Conservation (phyloP, 2,113 vertebrate genomes). For the Dicentrarchus labrax region DNA sequence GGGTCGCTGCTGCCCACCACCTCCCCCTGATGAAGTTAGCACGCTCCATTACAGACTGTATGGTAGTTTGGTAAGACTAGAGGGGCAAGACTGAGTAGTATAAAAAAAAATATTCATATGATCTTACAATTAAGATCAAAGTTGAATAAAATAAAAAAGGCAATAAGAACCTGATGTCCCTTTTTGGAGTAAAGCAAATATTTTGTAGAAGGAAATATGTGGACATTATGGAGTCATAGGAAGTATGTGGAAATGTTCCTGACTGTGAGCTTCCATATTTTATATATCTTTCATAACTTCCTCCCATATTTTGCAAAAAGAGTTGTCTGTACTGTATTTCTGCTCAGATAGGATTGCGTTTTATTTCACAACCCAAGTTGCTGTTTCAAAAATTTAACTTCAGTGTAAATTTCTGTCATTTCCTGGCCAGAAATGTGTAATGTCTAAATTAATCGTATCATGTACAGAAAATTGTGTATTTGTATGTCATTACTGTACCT, state of each 20-base stretch:
- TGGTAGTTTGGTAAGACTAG: neutral
- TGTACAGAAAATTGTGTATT: neutral
- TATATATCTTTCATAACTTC: neutral
- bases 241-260: neutral
- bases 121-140: neutral
- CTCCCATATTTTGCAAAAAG: neutral
- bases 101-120: neutral
- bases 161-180: neutral
- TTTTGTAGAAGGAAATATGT: too few species aligned
- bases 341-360: neutral
- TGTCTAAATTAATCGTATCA: neutral
- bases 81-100: neutral
- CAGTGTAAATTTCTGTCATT: neutral
- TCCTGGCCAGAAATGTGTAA: neutral
- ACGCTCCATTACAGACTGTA: conserved; percentile 22
- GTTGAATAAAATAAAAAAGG: neutral
- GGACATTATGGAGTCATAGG: neutral
- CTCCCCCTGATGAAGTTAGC: conserved; percentile 29
- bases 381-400: too few species aligned
- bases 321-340: neutral
- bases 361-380: neutral
- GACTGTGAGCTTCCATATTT: neutral
- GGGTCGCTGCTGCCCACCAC: conserved; percentile 28
- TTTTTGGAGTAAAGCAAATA: neutral
- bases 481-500: neutral